Evolutionary conservation across 2,113 vertebrate genomes (phyloP).

Genomic region (Hyperoodon ampullatus): DNA sequence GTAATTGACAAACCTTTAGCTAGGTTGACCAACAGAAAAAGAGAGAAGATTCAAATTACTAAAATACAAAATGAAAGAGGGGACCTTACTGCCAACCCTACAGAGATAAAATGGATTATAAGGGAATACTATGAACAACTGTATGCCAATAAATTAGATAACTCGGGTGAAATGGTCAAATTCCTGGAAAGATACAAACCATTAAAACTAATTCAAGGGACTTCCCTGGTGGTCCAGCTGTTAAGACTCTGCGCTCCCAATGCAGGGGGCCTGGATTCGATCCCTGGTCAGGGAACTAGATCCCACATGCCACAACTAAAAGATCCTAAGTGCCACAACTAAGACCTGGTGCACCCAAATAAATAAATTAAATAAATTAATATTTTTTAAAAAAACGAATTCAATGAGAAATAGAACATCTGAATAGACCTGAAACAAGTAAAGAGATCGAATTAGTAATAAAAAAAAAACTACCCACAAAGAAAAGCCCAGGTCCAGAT

Average conservation of each 20-base stretch:
- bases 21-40: not conserved
- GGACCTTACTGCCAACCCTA: not conserved
- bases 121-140: not conserved
- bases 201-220: not conserved
- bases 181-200: slow-evolving; percentile 9
- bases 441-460: not conserved
- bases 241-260: too few species aligned
- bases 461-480: not conserved
- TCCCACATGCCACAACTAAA: too few species aligned
- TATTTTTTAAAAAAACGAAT: not conserved
- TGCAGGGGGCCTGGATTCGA: too few species aligned
- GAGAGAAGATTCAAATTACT: not conserved
- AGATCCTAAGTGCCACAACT: too few species aligned
- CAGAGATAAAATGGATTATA: not conserved
- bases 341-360: too few species aligned
- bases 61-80: not conserved
- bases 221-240: too few species aligned
- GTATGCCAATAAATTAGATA: not conserved
- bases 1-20: not conserved
- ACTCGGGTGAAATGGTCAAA: not conserved
- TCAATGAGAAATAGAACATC: not conserved
- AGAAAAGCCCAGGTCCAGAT: not conserved
- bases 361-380: too few species aligned
- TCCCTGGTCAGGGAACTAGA: too few species aligned
- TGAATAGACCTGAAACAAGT: not conserved